Conservation (phyloP, 2,888 invertebrate species). For the Morpho deidamia region DNA sequence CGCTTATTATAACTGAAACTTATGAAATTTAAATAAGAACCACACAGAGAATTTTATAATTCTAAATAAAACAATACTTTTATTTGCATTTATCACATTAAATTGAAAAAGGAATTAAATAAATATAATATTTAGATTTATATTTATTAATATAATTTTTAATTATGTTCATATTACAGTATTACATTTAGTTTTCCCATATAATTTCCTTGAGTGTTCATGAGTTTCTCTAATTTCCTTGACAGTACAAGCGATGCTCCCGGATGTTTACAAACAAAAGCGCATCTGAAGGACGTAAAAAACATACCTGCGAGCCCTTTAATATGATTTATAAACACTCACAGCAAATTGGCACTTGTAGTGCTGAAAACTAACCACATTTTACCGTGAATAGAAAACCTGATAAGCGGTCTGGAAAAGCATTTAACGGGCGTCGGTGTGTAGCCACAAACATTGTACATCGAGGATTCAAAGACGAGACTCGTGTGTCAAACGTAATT, state of each 20-base stretch:
- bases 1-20: too few relatives aligned
- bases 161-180: too few relatives aligned
- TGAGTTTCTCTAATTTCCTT: too few relatives aligned
- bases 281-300: not conserved
- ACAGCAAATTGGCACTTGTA: conserved; percentile 11
- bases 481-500: conserved; percentile 11
- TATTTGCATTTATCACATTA: too few relatives aligned
- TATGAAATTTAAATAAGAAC: too few relatives aligned
- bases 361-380: conserved; percentile 8
- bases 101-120: too few relatives aligned
- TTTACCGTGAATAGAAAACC: conserved; percentile 13
- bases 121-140: too few relatives aligned
- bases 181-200: too few relatives aligned
- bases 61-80: too few relatives aligned
- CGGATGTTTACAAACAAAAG: not conserved
- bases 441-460: conserved; percentile 21
- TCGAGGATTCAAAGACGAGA: conserved; percentile 15
- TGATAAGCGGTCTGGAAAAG: conserved; percentile 27
- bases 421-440: conserved; percentile 25
- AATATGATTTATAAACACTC: conserved; percentile 3
- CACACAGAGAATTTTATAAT: too few relatives aligned
- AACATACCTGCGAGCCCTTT: not conserved
- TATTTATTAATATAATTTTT: too few relatives aligned
- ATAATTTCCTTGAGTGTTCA: too few relatives aligned
- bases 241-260: not conserved